These are phyloP conservation scores for Trinorchestia longiramus DNA, from an alignment of 1,140 invertebrate species.

Conservation along the genomic window DNA sequence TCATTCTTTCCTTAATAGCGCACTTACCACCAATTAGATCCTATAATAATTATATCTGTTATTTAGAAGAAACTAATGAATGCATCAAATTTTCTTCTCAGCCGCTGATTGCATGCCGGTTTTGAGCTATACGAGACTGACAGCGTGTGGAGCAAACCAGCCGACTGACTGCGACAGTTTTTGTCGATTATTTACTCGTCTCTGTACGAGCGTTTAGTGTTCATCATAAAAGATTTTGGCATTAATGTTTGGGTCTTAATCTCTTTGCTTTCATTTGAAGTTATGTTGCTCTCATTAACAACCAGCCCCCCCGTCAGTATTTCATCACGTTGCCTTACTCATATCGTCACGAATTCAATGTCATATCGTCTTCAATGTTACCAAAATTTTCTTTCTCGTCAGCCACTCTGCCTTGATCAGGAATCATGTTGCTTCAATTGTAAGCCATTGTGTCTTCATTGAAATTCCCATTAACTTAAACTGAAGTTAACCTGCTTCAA, in stretches of 20 bases:
- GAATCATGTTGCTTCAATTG: neutral
- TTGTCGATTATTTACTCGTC: neutral
- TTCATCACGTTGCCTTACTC: neutral
- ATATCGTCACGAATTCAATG: neutral
- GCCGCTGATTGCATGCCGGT: constrained; percentile 23
- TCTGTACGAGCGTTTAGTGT: neutral
- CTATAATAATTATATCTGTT: constrained; percentile 8
- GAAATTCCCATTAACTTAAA: too few relatives aligned
- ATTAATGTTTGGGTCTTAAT: neutral
- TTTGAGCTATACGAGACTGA: neutral
- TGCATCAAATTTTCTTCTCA: constrained; percentile 6
- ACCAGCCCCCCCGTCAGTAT: too few relatives aligned
- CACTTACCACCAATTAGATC: neutral
- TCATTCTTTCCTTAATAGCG: constrained; percentile 34
- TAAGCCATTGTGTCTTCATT: neutral
- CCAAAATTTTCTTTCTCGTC: neutral
- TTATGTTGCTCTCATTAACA: neutral
- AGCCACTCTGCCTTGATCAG: neutral
- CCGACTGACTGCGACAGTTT: neutral
- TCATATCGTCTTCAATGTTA: neutral
- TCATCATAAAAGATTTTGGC: neutral
- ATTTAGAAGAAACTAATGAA: constrained; percentile 14
- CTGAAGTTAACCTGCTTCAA: too few relatives aligned
- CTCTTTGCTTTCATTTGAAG: neutral
- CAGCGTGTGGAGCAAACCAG: neutral